A percentile compares a stretch with the other conserved stretches of the same genome.
phyloP scores from a whole-genome alignment of 2,888 invertebrate genomes.

The Drosophila neoperkinsi region DNA sequence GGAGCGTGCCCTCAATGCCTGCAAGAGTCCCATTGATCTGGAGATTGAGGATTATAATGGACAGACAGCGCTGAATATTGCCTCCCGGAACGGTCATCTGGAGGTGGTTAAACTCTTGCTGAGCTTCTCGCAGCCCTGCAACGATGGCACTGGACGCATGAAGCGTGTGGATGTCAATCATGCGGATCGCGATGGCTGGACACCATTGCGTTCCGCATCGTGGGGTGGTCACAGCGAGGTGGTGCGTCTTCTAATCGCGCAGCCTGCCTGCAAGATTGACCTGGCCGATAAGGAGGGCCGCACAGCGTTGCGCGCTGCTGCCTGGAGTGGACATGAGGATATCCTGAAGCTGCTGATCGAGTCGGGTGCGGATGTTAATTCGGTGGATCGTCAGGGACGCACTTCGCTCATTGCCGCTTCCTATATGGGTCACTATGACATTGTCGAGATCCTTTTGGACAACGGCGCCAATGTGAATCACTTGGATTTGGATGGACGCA shows the following conservation, averaged over 20 bases:
- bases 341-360: slow-evolving; percentile 91
- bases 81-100: slow-evolving; percentile 91
- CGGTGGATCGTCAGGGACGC: slow-evolving; percentile 95
- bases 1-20: slow-evolving; percentile 88
- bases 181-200: slow-evolving; percentile 95
- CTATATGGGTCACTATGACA: slow-evolving; percentile 98
- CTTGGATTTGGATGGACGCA: slow-evolving; percentile 94
- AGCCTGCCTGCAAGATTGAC: slow-evolving; percentile 92
- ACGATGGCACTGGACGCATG: slow-evolving; percentile 83
- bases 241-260: slow-evolving; percentile 91
- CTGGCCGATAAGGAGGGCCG: slow-evolving; percentile 94
- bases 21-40: slow-evolving; percentile 86
- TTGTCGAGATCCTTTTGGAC: slow-evolving; percentile 92
- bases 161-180: slow-evolving; percentile 90
- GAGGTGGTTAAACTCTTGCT: slow-evolving; percentile 89
- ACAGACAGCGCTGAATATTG: slow-evolving; percentile 94
- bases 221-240: slow-evolving; percentile 98
- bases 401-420: slow-evolving; percentile 97
- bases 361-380: slow-evolving; percentile 92
- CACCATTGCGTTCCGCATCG: slow-evolving; percentile 95
- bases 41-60: slow-evolving; percentile 91
- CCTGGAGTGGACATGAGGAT: slow-evolving; percentile 97
- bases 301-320: slow-evolving; percentile 95
- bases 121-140: slow-evolving; percentile 82
- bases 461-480: slow-evolving; percentile 94